A percentile compares a stretch with the other conserved stretches of the same genome.
Evolutionary conservation across 2,113 vertebrate genomes (phyloP).

Genomic region (Brachypteracias leptosomus): DNA sequence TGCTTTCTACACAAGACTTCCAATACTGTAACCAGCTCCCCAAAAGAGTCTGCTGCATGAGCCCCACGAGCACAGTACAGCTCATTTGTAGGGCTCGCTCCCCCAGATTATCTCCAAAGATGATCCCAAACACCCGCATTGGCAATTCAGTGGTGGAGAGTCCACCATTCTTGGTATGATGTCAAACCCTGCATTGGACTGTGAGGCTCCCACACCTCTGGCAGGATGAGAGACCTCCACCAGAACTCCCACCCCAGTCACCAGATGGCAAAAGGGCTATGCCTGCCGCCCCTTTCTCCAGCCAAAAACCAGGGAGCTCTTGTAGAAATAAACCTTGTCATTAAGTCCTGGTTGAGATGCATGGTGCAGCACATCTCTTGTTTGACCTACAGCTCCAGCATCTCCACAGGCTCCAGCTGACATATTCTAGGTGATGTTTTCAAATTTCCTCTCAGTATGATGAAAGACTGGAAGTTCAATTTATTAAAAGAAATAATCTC

Average conservation of each 20-base stretch:
- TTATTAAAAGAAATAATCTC: background rate
- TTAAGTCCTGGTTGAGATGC: background rate
- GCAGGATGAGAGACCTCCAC: background rate
- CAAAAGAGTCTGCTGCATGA: background rate
- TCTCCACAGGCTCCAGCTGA: background rate
- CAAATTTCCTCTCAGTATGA: background rate
- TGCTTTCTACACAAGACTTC: background rate
- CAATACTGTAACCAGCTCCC: background rate
- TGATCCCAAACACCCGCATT: background rate
- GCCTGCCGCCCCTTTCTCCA: background rate
- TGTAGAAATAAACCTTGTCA: background rate
- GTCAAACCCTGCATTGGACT: fast-evolving
- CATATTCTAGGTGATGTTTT: background rate
- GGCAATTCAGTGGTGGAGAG: background rate
- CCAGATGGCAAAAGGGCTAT: background rate
- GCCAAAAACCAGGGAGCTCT: background rate
- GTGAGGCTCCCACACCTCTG: background rate
- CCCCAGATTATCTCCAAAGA: background rate
- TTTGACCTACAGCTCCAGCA: background rate
- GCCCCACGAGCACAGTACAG: fast-evolving
- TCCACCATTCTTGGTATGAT: background rate
- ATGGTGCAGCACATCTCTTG: fast-evolving
- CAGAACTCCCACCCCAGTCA: background rate
- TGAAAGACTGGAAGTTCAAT: background rate
- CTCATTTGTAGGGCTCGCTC: fast-evolving